phyloP scores from a whole-genome alignment of 2,888 invertebrate species.

The Phytoseiulus persimilis region DNA sequence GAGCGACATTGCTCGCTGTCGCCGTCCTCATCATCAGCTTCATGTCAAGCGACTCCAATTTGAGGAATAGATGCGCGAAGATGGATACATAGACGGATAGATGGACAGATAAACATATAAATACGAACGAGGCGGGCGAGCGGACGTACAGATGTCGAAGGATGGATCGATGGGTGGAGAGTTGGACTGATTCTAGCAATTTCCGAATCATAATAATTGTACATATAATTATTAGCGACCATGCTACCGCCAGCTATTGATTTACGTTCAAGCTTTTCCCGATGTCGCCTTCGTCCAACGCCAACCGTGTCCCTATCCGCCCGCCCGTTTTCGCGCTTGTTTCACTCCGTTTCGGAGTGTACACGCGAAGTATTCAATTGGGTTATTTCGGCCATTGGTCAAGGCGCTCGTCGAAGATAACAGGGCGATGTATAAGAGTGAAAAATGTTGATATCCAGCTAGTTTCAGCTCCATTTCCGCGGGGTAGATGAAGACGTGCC shows the following conservation, averaged over 20 bases:
- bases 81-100: background rate
- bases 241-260: background rate
- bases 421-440: background rate
- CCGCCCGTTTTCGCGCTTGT: background rate
- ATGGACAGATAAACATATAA: background rate
- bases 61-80: background rate
- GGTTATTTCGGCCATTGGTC: background rate
- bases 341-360: background rate
- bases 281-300: background rate
- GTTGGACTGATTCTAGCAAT: background rate
- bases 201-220: background rate
- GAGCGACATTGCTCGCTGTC: background rate
- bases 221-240: background rate
- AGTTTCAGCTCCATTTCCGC: background rate
- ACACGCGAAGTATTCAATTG: background rate
- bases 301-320: background rate
- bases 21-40: background rate
- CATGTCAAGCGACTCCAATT: background rate
- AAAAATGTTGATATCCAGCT: background rate
- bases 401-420: background rate
- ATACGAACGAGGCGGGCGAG: background rate
- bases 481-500: background rate
- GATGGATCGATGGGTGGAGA: background rate
- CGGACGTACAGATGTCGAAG: background rate
- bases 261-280: background rate